Evolutionary conservation across 2,888 invertebrate genomes (phyloP).

Genomic region (Monoplex corrugatus): DNA sequence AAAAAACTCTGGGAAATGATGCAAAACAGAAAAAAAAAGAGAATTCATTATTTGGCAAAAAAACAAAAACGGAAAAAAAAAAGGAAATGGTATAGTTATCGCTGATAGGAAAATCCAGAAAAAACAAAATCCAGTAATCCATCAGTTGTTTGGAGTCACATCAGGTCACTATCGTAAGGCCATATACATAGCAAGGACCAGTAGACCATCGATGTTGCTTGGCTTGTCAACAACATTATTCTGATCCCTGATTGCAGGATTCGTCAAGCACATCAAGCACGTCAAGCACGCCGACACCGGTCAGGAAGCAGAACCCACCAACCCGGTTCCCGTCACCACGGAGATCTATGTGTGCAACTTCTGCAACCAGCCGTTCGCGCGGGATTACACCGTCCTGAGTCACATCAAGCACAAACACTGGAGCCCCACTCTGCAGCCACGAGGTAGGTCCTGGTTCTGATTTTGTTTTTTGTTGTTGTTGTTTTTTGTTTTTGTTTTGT

Average conservation of each 20-base stretch:
- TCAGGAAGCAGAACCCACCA: neutral
- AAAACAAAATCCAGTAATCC: neutral
- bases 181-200: neutral
- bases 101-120: neutral
- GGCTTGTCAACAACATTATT: neutral
- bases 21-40: too few relatives aligned
- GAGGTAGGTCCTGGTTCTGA: neutral
- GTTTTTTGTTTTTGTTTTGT: too few relatives aligned
- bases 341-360: constrained; percentile 27
- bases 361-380: constrained; percentile 30
- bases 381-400: constrained; percentile 29
- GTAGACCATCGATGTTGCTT: neutral
- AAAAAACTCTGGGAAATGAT: too few relatives aligned
- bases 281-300: neutral
- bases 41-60: too few relatives aligned
- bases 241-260: constrained; percentile 32
- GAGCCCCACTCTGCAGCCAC: constrained; percentile 19
- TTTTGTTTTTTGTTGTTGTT: neutral
- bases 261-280: neutral
- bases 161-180: neutral
- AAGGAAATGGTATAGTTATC: neutral
- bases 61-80: too few relatives aligned
- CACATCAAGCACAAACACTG: constrained; percentile 33
- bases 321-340: neutral
- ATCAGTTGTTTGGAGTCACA: neutral